Conservation (phyloP, 1,140 invertebrate species). For the Drosophila kikkawai region DNA sequence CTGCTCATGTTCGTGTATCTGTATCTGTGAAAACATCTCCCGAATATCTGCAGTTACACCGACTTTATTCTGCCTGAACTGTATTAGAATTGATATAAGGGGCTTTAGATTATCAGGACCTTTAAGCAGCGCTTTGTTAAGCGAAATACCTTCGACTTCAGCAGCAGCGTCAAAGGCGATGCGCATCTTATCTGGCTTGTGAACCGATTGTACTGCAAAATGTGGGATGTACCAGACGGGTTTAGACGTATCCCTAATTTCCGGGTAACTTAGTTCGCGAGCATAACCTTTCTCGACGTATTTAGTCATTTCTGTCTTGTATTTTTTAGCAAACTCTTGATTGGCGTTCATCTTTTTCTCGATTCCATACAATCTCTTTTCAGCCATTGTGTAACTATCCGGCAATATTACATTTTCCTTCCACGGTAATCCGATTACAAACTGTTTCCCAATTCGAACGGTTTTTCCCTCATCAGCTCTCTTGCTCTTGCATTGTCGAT, state of each 20-base stretch:
- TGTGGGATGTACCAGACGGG: background rate
- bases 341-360: slow-evolving; percentile 1
- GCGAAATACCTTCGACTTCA: slow-evolving; percentile 1
- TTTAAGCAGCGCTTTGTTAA: slow-evolving; percentile 3
- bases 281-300: background rate
- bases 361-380: background rate
- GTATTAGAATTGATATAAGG: background rate
- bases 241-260: background rate
- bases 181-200: slow-evolving; percentile 1
- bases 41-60: background rate
- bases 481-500: background rate
- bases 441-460: background rate
- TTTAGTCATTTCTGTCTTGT: background rate
- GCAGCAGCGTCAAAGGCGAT: slow-evolving; percentile 2
- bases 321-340: background rate
- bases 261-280: background rate
- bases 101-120: background rate
- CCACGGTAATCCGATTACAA: background rate
- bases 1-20: background rate
- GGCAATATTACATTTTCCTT: background rate
- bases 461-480: background rate
- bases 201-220: slow-evolving; percentile 1
- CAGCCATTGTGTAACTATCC: background rate
- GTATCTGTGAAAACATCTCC: background rate
- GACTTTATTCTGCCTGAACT: background rate